Evolutionary conservation across 2,888 invertebrate genomes (phyloP).

Genomic region (Marronus borbonicus): DNA sequence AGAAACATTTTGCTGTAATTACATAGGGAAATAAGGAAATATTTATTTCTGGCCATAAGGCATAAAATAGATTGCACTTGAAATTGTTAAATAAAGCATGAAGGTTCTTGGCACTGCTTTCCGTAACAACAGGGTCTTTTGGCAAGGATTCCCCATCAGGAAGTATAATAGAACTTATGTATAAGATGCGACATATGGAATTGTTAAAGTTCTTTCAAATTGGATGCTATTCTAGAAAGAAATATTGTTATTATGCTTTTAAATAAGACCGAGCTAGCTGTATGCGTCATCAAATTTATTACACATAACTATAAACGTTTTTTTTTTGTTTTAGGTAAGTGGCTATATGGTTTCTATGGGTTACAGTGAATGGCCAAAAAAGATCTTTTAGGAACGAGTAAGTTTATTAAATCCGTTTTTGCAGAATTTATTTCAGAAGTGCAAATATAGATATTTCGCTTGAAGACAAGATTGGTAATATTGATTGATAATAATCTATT

Average conservation of each 20-base stretch:
- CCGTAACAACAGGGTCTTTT: neutral
- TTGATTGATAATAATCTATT: too few relatives aligned
- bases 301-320: neutral
- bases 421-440: too few relatives aligned
- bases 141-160: neutral
- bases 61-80: neutral
- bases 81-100: conserved; percentile 9
- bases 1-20: too few relatives aligned
- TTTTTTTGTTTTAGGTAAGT: conserved; percentile 8
- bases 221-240: neutral
- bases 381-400: neutral
- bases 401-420: neutral
- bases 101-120: conserved; percentile 7
- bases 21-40: neutral
- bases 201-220: neutral
- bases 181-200: neutral
- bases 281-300: neutral
- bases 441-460: too few relatives aligned
- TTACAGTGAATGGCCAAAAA: neutral
- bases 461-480: too few relatives aligned
- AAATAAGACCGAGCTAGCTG: too few relatives aligned
- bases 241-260: neutral
- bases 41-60: neutral
- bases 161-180: neutral
- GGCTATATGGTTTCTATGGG: neutral